phyloP scores from a whole-genome alignment of 2,797 vertebrate species.

The Macroramphosus scolopax region DNA sequence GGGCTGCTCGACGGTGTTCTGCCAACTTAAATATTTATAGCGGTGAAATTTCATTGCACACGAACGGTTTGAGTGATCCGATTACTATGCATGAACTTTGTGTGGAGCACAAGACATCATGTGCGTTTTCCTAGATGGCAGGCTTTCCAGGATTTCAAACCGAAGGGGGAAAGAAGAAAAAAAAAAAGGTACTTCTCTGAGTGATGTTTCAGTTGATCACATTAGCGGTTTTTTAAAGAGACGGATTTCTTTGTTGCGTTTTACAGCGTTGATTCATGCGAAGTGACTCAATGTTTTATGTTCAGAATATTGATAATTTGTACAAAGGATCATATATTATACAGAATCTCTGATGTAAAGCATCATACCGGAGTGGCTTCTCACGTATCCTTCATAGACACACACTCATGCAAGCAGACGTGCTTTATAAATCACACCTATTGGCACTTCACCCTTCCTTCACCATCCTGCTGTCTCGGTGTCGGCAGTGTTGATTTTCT shows the following conservation, averaged over 20 bases:
- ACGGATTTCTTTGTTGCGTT: slow-evolving; percentile 26
- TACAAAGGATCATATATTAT: slow-evolving; percentile 68
- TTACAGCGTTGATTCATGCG: slow-evolving; percentile 25
- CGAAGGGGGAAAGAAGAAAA: slow-evolving; percentile 25
- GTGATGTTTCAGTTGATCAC: slow-evolving; percentile 24
- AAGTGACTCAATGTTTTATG: slow-evolving; percentile 49
- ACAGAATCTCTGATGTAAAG: slow-evolving; percentile 56
- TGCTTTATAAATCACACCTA: slow-evolving; percentile 37
- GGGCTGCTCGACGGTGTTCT: slow-evolving; percentile 58
- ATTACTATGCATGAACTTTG: slow-evolving; percentile 45
- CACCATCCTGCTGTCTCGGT: slow-evolving; percentile 44
- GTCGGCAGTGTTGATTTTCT: slow-evolving; percentile 62
- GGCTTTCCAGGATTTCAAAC: too few relatives aligned
- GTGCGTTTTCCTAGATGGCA: slow-evolving; percentile 18
- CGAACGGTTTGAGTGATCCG: slow-evolving; percentile 57
- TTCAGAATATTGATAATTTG: slow-evolving; percentile 58
- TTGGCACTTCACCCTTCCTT: slow-evolving; percentile 46
- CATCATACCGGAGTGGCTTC: slow-evolving; percentile 34
- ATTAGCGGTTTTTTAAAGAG: too few relatives aligned
- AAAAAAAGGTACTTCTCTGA: slow-evolving; percentile 20
- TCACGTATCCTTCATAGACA: too few relatives aligned
- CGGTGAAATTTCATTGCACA: slow-evolving; percentile 52
- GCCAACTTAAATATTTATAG: slow-evolving; percentile 66
- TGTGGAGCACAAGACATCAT: slow-evolving; percentile 22
- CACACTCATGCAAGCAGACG: slow-evolving; percentile 25